A percentile compares a stretch with the other conserved stretches of the same genome.
Evolutionary conservation across 2,888 invertebrate species (phyloP).

Genomic region (Mystacides longicornis): DNA sequence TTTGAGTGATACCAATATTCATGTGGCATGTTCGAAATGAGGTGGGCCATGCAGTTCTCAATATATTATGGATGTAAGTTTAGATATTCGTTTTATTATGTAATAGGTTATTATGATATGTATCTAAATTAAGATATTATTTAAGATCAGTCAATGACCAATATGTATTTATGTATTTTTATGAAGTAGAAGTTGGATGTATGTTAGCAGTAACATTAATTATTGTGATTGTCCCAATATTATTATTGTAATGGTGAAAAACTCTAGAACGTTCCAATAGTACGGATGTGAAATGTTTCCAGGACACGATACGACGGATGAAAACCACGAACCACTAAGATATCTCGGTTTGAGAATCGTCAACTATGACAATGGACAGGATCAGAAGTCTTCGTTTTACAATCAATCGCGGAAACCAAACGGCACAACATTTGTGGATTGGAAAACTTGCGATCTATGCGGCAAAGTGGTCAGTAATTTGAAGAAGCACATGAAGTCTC

Average conservation of each 20-base stretch:
- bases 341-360: slow-evolving; percentile 17
- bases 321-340: slow-evolving; percentile 32
- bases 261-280: background rate
- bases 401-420: background rate
- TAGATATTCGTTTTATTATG: no score
- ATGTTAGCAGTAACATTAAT: background rate
- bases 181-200: no score
- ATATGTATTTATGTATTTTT: no score
- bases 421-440: slow-evolving; percentile 23
- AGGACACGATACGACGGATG: slow-evolving; percentile 28
- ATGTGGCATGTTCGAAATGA: background rate
- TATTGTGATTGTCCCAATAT: background rate
- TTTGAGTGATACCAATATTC: background rate
- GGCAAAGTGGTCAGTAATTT: slow-evolving; percentile 59
- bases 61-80: background rate
- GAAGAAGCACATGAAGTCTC: slow-evolving; percentile 61
- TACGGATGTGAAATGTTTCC: slow-evolving; percentile 1
- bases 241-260: background rate
- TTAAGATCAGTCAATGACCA: no score
- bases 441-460: slow-evolving; percentile 55
- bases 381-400: slow-evolving; percentile 2
- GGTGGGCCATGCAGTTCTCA: background rate
- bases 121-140: no score
- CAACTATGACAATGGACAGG: slow-evolving; percentile 15
- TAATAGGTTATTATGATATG: background rate